phyloP scores from a whole-genome alignment of 2,113 vertebrate genomes.

The Tupaia chinensis region DNA sequence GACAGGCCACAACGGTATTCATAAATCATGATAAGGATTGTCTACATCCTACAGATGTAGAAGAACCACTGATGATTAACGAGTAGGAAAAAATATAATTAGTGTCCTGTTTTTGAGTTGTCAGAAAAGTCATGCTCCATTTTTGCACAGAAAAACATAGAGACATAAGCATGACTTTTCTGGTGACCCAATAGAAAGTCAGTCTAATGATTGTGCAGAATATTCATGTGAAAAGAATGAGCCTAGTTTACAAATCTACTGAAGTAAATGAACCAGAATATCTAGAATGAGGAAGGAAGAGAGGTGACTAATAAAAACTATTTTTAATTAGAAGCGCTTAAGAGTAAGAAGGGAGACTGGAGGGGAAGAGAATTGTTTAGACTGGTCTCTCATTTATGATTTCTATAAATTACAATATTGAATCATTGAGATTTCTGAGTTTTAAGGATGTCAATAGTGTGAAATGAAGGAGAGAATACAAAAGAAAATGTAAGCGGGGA shows the following conservation, averaged over 20 bases:
- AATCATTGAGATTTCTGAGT: not conserved
- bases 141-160: no score
- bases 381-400: not conserved
- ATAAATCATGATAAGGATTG: not conserved
- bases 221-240: not conserved
- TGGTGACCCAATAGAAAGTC: not conserved
- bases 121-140: no score
- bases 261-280: not conserved
- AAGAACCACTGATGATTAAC: not conserved
- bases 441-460: not conserved
- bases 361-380: not conserved
- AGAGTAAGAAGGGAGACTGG: not conserved
- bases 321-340: not conserved
- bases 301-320: not conserved
- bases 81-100: not conserved
- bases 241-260: not conserved
- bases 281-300: not conserved
- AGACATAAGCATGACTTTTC: no score
- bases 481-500: not conserved
- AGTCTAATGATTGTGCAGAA: not conserved
- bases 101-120: not conserved
- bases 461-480: not conserved
- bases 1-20: not conserved
- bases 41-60: not conserved
- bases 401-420: not conserved